A percentile compares a stretch with the other conserved stretches of the same genome.
These are phyloP conservation scores for Trematomus loennbergii DNA, from an alignment of 2,113 vertebrate genomes.

Conservation along the genomic window DNA sequence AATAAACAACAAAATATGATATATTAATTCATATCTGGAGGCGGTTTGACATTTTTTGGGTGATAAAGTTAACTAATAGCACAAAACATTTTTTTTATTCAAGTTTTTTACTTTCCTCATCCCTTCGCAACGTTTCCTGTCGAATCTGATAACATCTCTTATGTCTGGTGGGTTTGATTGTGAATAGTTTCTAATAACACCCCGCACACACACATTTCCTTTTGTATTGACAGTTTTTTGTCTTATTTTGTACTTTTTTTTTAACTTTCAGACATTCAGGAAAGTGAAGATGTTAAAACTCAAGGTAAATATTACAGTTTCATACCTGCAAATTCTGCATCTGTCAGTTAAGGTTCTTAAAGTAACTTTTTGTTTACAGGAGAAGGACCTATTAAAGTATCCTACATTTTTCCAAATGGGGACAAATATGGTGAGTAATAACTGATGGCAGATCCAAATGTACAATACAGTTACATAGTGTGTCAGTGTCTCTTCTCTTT, in stretches of 20 bases:
- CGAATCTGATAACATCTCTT: conserved; percentile 23
- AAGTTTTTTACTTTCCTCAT: conserved; percentile 15
- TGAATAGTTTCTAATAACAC: conserved; percentile 1
- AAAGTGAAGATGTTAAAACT: background rate
- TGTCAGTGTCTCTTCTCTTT: background rate
- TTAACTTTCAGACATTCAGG: conserved; percentile 34
- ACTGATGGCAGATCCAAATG: background rate
- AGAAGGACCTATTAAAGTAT: conserved; percentile 63
- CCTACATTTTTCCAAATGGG: conserved; percentile 86
- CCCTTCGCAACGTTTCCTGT: conserved; percentile 9
- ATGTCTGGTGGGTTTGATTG: conserved; percentile 67
- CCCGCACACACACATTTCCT: background rate
- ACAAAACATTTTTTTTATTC: background rate
- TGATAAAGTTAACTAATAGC: background rate
- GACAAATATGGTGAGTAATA: conserved; percentile 85
- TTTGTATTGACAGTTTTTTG: background rate
- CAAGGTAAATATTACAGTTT: conserved; percentile 21
- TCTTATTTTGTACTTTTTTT: background rate
- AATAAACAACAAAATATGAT: too few relatives aligned
- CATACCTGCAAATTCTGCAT: background rate
- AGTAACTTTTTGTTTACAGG: conserved; percentile 66
- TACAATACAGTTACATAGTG: background rate
- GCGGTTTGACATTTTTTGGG: too few relatives aligned
- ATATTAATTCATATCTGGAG: too few relatives aligned
- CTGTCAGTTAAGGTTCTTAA: background rate